Percentiles rank a stretch among this genome's conserved stretches.
phyloP scores from a whole-genome alignment of 1,140 invertebrate genomes.

The Chlorops oryzae region DNA sequence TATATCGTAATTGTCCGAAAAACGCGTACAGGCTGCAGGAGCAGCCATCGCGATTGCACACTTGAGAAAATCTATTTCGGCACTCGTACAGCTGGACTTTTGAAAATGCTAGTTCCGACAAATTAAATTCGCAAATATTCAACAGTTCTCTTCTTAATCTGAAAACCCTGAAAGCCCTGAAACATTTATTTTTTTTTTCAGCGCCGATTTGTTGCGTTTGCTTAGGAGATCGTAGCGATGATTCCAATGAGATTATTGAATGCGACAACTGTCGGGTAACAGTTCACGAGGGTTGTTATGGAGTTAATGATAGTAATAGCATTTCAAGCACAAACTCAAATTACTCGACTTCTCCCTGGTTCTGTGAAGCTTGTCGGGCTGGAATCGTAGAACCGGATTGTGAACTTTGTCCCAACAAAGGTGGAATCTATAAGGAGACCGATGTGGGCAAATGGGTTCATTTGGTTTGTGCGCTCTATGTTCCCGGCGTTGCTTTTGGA shows the following conservation, averaged over 20 bases:
- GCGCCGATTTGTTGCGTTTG: slow-evolving; percentile 85
- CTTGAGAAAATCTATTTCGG: slow-evolving; percentile 44
- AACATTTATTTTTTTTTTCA: slow-evolving; percentile 45
- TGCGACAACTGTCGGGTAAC: slow-evolving; percentile 94
- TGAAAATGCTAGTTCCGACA: no score
- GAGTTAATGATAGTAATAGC: slow-evolving; percentile 88
- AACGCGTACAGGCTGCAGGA: slow-evolving; percentile 69
- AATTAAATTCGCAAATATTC: no score
- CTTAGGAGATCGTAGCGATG: slow-evolving; percentile 85
- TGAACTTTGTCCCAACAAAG: slow-evolving; percentile 81
- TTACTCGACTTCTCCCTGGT: slow-evolving; percentile 94
- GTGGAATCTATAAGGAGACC: slow-evolving; percentile 94
- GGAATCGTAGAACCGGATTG: slow-evolving; percentile 78
- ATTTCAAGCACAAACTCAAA: slow-evolving; percentile 84
- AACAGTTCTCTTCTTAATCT: no score
- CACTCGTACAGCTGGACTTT: no score
- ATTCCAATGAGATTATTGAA: slow-evolving; percentile 92
- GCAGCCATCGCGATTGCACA: slow-evolving; percentile 46
- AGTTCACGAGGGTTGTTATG: slow-evolving; percentile 96
- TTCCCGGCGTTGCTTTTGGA: slow-evolving; percentile 93
- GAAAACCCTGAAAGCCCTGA: slow-evolving; percentile 16
- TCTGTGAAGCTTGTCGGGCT: slow-evolving; percentile 95
- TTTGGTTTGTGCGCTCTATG: slow-evolving; percentile 92
- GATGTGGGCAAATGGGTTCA: slow-evolving; percentile 97
- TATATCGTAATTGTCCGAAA: slow-evolving; percentile 98